A percentile compares a stretch with the other conserved stretches of the same genome.
Conservation (phyloP, 2,797 vertebrate genomes). For the Sebastes variabilis region DNA sequence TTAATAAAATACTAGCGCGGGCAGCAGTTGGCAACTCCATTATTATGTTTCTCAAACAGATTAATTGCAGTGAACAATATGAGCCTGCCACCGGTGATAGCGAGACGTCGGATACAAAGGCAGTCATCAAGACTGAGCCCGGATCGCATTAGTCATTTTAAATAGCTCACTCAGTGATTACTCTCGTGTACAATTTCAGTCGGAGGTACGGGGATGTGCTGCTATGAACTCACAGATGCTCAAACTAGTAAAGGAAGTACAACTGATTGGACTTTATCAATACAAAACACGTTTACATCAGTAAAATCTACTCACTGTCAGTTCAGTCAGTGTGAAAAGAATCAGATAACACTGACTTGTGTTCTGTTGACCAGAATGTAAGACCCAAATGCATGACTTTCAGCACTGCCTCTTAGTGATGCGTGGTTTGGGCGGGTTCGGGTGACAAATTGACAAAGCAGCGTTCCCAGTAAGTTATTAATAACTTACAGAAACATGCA, state of each 20-base stretch:
- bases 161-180: slow-evolving; percentile 65
- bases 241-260: neutral
- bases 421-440: fast-evolving
- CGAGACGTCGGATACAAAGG: slow-evolving; percentile 63
- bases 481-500: no score
- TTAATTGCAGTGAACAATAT: slow-evolving; percentile 71
- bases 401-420: no score
- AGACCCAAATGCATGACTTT: neutral
- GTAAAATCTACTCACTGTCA: neutral
- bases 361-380: neutral
- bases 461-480: no score
- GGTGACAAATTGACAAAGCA: no score
- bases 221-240: slow-evolving; percentile 6
- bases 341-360: neutral
- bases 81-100: slow-evolving; percentile 67
- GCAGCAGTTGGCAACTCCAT: slow-evolving; percentile 72
- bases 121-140: slow-evolving; percentile 53
- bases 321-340: neutral
- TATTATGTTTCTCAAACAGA: slow-evolving; percentile 76
- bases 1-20: slow-evolving; percentile 76
- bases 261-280: neutral
- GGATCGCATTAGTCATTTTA: slow-evolving; percentile 64
- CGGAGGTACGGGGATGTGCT: slow-evolving; percentile 8
- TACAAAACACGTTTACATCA: neutral
- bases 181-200: slow-evolving; percentile 4